Base-by-base conservation (phyloP, 2,113 vertebrate genomes). In the Brienomyrus brachyistius region DNA sequence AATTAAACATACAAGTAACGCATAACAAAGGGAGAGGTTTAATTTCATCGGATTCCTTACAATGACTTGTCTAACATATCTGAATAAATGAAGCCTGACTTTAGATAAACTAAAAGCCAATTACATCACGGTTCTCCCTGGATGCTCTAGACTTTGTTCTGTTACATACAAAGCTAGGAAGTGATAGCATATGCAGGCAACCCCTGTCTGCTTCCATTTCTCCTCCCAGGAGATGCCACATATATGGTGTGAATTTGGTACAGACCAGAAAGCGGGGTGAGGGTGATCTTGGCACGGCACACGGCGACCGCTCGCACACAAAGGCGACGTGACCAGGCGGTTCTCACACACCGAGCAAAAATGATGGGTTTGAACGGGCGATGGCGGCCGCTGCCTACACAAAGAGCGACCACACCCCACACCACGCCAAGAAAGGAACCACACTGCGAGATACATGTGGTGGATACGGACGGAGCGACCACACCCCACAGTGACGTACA, bases 1-100 rank as follows among this genome's bases (percentile, higher is more conserved):
- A 48, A 54, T 35, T 8, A 62, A 88, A 88, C 23, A 27, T 10
- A 66, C 59, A 45, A 19, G 43, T 66, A 27, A 8, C 21, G 0
- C 15, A 88, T 17, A 13, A 31, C 5, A 27, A 47, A 88, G 35
- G 19, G 9, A 88, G 31, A 35, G 47, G n/a, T 51, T 15, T 31
- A 3, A 87, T 87, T 48, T 5, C 59, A 88, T 66, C 62, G 21
- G 31, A 88, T n/a, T 66, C 35, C 40, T 21, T 17, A 62, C 47
- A 86, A 31, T 88, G 6, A 88, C 23, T 88, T 88, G 87, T 10
- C 6, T 62, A 51, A 88, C 56, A 48, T 50, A 88, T 88, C 59
- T 43, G 54, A 88, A 23, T 88, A 62, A 88, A 88, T 88, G 35
- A 88, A 59, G 87, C 86, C n/a, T 66, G 40, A 62, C 54, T 62